Conservation (phyloP, 2,113 vertebrate genomes). For the Apeltes quadracus region DNA sequence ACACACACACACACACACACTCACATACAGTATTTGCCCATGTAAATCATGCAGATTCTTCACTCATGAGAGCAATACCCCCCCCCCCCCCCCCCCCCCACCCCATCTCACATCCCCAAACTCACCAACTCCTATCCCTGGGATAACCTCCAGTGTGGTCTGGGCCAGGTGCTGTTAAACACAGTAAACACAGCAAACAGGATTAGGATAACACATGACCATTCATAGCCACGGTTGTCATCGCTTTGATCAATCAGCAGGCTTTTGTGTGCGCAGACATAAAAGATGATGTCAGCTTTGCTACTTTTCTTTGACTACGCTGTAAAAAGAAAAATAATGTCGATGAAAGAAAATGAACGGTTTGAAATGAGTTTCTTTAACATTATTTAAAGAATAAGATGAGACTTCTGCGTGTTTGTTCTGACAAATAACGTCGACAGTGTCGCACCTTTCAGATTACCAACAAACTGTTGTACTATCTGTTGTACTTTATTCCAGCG, state of each 20-base stretch:
- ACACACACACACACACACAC: slow-evolving; percentile 52
- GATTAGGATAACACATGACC: slow-evolving; percentile 66
- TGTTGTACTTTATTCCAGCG: slow-evolving; percentile 10
- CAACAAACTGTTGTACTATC: slow-evolving; percentile 3
- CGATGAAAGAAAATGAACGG: slow-evolving; percentile 7
- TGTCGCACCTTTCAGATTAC: neutral
- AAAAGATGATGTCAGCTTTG: slow-evolving; percentile 61
- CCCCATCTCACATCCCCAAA: slow-evolving; percentile 9
- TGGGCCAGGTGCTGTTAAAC: slow-evolving; percentile 66
- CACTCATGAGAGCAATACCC: slow-evolving; percentile 49
- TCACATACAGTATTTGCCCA: slow-evolving; percentile 22
- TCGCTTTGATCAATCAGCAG: slow-evolving; percentile 47
- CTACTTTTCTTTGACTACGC: slow-evolving; percentile 20
- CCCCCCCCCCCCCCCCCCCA: slow-evolving; percentile 33
- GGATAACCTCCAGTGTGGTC: slow-evolving; percentile 52
- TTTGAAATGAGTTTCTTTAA: neutral
- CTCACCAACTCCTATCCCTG: slow-evolving; percentile 38
- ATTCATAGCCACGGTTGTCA: slow-evolving; percentile 64
- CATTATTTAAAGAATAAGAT: neutral
- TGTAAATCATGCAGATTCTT: slow-evolving; percentile 49
- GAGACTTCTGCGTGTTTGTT: neutral
- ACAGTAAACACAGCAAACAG: slow-evolving; percentile 55
- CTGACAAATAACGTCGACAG: neutral
- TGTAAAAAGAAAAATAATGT: slow-evolving; percentile 23
- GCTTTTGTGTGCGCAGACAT: slow-evolving; percentile 52